These are phyloP conservation scores for Numenius phaeopus DNA, from an alignment of 2,797 vertebrate genomes.

Conservation along the genomic window DNA sequence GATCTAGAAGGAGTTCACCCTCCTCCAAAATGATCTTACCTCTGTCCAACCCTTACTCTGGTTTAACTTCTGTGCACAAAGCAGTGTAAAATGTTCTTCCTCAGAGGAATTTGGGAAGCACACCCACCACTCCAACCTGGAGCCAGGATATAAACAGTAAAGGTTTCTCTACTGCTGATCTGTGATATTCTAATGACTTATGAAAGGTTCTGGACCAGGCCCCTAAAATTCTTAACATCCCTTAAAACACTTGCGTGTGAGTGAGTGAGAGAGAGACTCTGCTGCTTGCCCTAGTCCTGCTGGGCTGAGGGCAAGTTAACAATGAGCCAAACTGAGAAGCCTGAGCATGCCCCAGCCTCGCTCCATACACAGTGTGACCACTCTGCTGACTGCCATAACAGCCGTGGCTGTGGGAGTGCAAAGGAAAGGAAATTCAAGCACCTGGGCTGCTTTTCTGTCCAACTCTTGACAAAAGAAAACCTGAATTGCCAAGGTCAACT, in stretches of 20 bases:
- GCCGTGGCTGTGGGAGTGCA: background rate
- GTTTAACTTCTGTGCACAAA: background rate
- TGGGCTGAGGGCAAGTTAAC: background rate
- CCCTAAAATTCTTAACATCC: background rate
- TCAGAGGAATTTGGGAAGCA: background rate
- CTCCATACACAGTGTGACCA: background rate
- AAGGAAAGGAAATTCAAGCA: slow-evolving; percentile 2
- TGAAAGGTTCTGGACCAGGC: background rate
- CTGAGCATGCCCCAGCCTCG: background rate
- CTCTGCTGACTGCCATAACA: background rate
- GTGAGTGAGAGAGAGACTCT: background rate
- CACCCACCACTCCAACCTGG: background rate
- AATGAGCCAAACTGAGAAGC: background rate
- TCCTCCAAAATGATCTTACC: background rate
- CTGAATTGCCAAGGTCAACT: background rate
- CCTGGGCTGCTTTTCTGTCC: background rate
- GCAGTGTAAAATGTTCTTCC: background rate
- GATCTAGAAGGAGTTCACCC: background rate
- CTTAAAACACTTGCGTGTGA: background rate
- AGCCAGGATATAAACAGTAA: background rate
- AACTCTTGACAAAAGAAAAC: background rate
- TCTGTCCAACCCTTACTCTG: background rate
- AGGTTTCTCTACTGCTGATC: background rate
- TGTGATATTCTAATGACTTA: background rate
- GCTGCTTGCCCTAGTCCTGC: background rate